Conservation (phyloP, 2,888 invertebrate genomes). For the Macrophya annulata region DNA sequence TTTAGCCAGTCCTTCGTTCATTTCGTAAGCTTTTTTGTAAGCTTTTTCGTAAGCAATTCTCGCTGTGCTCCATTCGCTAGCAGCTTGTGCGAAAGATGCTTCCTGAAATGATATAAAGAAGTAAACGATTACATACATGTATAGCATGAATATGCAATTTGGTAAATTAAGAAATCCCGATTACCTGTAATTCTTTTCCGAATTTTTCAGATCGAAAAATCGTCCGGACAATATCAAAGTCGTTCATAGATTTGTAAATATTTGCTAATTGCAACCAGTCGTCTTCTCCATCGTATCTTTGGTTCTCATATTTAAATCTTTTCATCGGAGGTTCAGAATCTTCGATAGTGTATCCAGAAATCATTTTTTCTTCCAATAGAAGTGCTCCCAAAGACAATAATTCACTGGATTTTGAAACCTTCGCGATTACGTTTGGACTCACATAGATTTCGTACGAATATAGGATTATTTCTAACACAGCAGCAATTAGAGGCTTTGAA, state of each 20-base stretch:
- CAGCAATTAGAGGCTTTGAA: constrained; percentile 79
- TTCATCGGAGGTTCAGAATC: constrained; percentile 72
- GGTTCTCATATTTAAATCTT: constrained; percentile 67
- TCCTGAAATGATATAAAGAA: constrained; percentile 62
- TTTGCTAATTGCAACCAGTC: constrained; percentile 82
- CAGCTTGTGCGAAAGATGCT: constrained; percentile 75
- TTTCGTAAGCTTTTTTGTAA: constrained; percentile 67
- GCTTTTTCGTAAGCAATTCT: constrained; percentile 66
- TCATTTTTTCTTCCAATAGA: constrained; percentile 83
- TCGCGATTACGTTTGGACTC: constrained; percentile 77
- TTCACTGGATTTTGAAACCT: constrained; percentile 79
- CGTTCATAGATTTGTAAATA: constrained; percentile 84
- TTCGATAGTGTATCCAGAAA: constrained; percentile 68
- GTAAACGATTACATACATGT: background rate
- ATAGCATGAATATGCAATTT: background rate
- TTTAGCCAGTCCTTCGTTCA: constrained; percentile 64
- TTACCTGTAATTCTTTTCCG: constrained; percentile 74
- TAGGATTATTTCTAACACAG: constrained; percentile 81
- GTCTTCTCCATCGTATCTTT: constrained; percentile 38
- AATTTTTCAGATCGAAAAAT: constrained; percentile 83
- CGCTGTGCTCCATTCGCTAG: constrained; percentile 73
- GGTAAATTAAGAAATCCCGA: background rate
- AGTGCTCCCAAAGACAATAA: constrained; percentile 81
- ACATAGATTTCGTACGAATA: constrained; percentile 76
- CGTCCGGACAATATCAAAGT: constrained; percentile 84